Conservation (phyloP, 1,140 invertebrate genomes). For the Listronotus bonariensis region DNA sequence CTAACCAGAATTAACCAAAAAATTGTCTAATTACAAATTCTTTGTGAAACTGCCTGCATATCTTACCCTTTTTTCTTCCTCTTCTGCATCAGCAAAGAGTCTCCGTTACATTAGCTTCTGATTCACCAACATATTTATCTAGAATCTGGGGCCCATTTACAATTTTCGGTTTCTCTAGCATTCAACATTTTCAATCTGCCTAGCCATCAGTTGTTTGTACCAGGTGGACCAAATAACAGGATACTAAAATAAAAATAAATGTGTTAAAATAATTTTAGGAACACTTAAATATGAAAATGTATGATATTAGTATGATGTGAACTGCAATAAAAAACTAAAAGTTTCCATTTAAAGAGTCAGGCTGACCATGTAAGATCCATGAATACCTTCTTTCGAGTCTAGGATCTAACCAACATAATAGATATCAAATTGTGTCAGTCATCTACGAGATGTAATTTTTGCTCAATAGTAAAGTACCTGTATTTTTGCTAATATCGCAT, state of each 20-base stretch:
- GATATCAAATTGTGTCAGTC: no score
- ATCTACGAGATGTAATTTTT: no score
- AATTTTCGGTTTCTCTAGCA: slow-evolving; percentile 97
- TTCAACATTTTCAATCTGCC: slow-evolving; percentile 99
- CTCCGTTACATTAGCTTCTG: slow-evolving; percentile 96
- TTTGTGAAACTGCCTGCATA: slow-evolving; percentile 11
- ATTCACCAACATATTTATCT: slow-evolving; percentile 99
- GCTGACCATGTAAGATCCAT: no score
- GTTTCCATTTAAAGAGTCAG: no score
- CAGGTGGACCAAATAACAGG: slow-evolving; percentile 93
- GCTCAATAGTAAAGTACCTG: no score
- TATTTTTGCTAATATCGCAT: no score
- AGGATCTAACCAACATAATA: no score
- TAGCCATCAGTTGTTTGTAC: slow-evolving; percentile 99
- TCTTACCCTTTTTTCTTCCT: slow-evolving; percentile 88
- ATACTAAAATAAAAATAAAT: slow-evolving; percentile 60
- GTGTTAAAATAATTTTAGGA: no score
- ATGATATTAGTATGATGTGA: no score
- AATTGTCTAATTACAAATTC: background rate
- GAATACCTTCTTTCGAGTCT: no score
- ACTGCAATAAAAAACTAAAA: no score
- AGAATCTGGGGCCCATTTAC: slow-evolving; percentile 99
- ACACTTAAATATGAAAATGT: no score
- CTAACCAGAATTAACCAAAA: background rate
- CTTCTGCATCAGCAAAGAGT: slow-evolving; percentile 98